These are phyloP conservation scores for Spongilla lacustris DNA, from an alignment of 37 sponge, comb jelly and placozoan species.

Conservation along the genomic window DNA sequence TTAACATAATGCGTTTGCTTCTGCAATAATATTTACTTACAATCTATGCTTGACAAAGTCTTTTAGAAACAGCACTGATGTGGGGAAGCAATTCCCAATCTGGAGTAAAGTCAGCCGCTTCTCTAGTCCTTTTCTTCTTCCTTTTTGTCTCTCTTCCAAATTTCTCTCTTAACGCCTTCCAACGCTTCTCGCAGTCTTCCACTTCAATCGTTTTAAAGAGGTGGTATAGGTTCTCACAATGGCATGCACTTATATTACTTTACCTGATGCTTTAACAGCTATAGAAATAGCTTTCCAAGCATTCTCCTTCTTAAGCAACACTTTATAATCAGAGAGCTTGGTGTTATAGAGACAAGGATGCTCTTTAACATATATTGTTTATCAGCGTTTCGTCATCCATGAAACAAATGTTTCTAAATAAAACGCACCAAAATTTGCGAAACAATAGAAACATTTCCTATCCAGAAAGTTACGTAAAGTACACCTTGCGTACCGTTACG, in stretches of 20 bases:
- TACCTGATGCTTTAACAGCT: no score
- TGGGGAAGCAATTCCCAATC: constrained; percentile 13
- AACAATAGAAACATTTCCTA: no score
- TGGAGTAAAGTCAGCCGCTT: not conserved
- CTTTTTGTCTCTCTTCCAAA: constrained; percentile 9
- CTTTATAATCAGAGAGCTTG: constrained; percentile 7
- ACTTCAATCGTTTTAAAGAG: no score
- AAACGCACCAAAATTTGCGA: no score
- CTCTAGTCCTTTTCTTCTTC: not conserved
- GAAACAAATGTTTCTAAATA: no score
- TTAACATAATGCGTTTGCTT: no score
- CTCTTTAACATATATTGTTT: constrained; percentile 5
- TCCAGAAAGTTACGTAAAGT: no score
- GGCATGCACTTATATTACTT: no score
- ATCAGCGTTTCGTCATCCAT: no score
- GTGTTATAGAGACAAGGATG: constrained; percentile 28
- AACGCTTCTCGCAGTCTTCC: not conserved
- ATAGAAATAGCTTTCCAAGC: constrained; percentile 13
- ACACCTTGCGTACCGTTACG: no score
- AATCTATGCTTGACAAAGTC: constrained; percentile 7
- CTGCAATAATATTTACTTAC: no score
- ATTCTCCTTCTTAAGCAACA: constrained; percentile 26
- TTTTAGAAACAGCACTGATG: constrained; percentile 15
- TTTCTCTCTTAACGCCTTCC: constrained; percentile 16
- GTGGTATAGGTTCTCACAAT: no score